Evolutionary conservation across 2,113 vertebrate genomes (phyloP).

Genomic region (Cnemophilus loriae): DNA sequence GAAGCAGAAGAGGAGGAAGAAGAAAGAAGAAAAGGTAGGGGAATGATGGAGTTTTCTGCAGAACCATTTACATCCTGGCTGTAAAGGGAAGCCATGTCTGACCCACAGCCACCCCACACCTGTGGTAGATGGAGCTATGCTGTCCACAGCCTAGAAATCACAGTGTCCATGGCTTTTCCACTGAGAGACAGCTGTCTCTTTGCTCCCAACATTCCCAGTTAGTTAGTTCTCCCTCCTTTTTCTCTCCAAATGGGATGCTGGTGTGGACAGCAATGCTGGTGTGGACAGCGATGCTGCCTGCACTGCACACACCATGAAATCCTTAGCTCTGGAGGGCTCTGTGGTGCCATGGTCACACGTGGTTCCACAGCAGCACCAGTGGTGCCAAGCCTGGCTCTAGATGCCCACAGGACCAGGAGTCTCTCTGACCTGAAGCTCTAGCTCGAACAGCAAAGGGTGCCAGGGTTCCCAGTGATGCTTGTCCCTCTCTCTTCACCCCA

Average conservation of each 20-base stretch:
- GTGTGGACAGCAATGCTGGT: background rate
- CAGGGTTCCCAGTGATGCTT: background rate
- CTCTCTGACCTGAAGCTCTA: background rate
- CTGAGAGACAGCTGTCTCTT: background rate
- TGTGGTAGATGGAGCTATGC: background rate
- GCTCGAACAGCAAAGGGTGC: background rate
- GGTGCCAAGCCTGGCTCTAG: background rate
- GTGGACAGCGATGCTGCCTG: background rate
- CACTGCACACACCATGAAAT: background rate
- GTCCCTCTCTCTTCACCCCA: background rate
- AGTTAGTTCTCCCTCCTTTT: background rate
- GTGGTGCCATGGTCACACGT: fast-evolving
- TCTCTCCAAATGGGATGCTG: background rate
- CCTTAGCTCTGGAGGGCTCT: background rate
- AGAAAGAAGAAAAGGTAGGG: conserved; percentile 44
- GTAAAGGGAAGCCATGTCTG: background rate
- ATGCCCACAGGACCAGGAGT: too few species aligned
- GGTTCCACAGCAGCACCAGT: background rate
- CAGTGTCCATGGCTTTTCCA: background rate
- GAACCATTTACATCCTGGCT: background rate
- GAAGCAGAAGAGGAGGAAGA: background rate
- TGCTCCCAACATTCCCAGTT: background rate
- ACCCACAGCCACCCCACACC: background rate
- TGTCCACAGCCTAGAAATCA: background rate
- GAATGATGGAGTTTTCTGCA: background rate